Conservation (phyloP, 92 coral and sea anemone species). For the Phymanthus crucifer region DNA sequence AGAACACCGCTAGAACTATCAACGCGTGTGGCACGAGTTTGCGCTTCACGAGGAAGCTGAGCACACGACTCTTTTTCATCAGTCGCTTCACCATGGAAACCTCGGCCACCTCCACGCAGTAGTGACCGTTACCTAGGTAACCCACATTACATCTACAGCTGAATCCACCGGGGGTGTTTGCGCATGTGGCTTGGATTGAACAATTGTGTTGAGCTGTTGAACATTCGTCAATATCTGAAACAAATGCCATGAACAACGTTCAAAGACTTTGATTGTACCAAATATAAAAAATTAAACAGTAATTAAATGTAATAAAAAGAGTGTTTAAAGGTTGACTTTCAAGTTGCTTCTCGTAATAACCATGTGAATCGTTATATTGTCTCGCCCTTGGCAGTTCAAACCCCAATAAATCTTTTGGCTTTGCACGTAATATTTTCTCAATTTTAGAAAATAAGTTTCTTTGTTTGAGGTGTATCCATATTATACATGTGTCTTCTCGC, state of each 20-base stretch:
- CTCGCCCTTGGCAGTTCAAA: no score
- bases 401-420: no score
- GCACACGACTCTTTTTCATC: slow-evolving; percentile 7
- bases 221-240: slow-evolving; percentile 49
- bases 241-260: background rate
- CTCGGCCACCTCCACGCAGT: slow-evolving; percentile 25
- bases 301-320: no score
- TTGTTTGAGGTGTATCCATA: no score
- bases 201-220: slow-evolving; percentile 26
- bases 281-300: background rate
- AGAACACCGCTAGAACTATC: background rate
- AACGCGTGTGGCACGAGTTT: slow-evolving; percentile 19
- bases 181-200: slow-evolving; percentile 33
- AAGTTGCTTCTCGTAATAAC: no score
- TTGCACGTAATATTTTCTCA: no score
- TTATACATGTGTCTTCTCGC: no score
- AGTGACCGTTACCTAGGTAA: slow-evolving; percentile 47
- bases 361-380: no score
- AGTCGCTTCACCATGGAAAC: slow-evolving; percentile 10
- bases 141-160: slow-evolving; percentile 35
- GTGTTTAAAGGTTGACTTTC: no score
- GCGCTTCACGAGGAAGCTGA: slow-evolving; percentile 8
- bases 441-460: no score
- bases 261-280: no score
- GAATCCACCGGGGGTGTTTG: slow-evolving; percentile 36